Percentiles rank a stretch among this genome's conserved stretches.
Evolutionary conservation across 2,797 vertebrate species (phyloP).

Genomic region (Eidolon dupreanum): DNA sequence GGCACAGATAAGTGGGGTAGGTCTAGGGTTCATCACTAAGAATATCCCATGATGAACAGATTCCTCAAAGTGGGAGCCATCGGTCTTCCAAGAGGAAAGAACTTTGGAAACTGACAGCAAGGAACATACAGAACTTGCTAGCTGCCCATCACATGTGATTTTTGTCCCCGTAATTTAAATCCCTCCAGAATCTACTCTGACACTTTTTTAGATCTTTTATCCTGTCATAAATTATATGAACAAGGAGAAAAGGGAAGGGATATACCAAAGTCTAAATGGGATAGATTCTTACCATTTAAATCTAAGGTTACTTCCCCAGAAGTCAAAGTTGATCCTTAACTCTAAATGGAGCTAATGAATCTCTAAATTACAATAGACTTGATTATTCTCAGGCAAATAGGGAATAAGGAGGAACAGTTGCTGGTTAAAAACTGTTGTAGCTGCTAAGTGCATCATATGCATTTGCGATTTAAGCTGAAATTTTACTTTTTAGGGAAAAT

Average conservation of each 20-base stretch:
- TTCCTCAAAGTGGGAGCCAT: background rate
- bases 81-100: background rate
- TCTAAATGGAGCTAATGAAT: constrained; percentile 71
- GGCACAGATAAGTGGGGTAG: background rate
- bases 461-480: constrained; percentile 57
- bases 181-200: background rate
- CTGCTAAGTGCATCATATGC: constrained; percentile 45
- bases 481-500: constrained; percentile 68
- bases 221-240: background rate
- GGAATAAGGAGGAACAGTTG: constrained; percentile 35
- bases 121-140: background rate
- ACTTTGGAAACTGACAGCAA: background rate
- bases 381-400: constrained; percentile 40
- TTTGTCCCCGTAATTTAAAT: background rate
- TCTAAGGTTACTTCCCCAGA: background rate
- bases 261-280: background rate
- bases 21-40: background rate
- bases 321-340: constrained; percentile 63
- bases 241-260: background rate
- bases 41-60: background rate
- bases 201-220: background rate
- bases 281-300: constrained; percentile 34
- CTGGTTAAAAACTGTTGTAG: constrained; percentile 54
- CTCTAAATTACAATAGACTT: constrained; percentile 66
- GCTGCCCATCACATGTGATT: background rate